Evolutionary conservation across 53 echinoderm and acorn worm species (phyloP), one percentile per base, ranked within the genome.

Genomic region (Antedon mediterranea): DNA sequence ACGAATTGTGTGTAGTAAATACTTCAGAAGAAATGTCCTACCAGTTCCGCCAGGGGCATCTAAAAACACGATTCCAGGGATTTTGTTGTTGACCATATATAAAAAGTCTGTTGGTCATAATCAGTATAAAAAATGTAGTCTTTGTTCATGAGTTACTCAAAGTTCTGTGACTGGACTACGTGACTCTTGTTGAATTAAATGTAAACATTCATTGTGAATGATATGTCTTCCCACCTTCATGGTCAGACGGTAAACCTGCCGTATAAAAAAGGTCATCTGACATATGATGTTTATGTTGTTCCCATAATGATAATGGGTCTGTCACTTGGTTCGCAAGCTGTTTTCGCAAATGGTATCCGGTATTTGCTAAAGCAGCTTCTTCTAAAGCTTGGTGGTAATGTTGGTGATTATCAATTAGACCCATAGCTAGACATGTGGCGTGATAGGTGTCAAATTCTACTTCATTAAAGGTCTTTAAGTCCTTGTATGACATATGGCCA

Each of bases 391-490:
- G 75, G 76, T 82, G 43, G 23, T 33, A 26, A 15, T 76, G 80
- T 32, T 72, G 6, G 0, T 83, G 82, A 33, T 86, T 82, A 70
- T 82, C 82, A 20, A 75, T 75, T 14, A 84, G 43, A 30, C 84
- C 78, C 72, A 83, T 34, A 73, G 74, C 43, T 28, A 84, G 74
- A 32, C 83, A 79, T 34, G 84, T 78, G 37, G 84, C 43, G 37
- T 31, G n/a, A n/a, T n/a, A n/a, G n/a, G n/a, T n/a, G n/a, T n/a
- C n/a, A n/a, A n/a, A n/a, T n/a, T n/a, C n/a, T n/a, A n/a, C n/a
- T n/a, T n/a, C n/a, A n/a, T n/a, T n/a, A n/a, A n/a, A n/a, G n/a
- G n/a, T n/a, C n/a, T n/a, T n/a, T n/a, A n/a, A n/a, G n/a, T n/a
- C n/a, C n/a, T n/a, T n/a, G n/a, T n/a, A n/a, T n/a, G n/a, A n/a